These are phyloP conservation scores for Empidonax traillii DNA, from an alignment of 2,113 vertebrate genomes.

Conservation along the genomic window DNA sequence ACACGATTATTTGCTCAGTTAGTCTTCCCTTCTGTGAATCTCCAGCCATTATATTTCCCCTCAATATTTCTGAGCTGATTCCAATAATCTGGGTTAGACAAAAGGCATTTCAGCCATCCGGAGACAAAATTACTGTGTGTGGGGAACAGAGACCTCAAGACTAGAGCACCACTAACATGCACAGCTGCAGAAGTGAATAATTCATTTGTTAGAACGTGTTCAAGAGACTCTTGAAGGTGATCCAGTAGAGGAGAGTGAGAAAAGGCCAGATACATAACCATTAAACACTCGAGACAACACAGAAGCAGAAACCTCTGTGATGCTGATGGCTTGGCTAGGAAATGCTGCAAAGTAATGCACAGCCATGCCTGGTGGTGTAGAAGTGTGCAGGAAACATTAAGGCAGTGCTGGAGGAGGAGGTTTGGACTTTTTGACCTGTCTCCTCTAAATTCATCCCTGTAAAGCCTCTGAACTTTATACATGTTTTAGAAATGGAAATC, in stretches of 20 bases:
- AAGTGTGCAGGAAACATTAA: no score
- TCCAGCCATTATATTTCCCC: not conserved
- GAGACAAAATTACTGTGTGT: not conserved
- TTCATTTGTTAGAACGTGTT: not conserved
- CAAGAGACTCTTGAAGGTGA: not conserved
- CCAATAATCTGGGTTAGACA: not conserved
- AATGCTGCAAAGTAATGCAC: not conserved
- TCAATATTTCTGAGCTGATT: not conserved
- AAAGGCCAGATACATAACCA: not conserved
- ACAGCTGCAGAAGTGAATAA: not conserved
- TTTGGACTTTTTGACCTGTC: not conserved
- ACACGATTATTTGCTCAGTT: not conserved
- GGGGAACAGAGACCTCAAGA: not conserved
- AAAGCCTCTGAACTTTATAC: not conserved
- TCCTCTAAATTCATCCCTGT: not conserved
- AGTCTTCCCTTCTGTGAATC: not conserved
- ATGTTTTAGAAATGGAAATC: not conserved
- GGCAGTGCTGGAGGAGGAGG: not conserved
- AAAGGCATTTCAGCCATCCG: not conserved
- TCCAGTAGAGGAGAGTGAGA: not conserved
- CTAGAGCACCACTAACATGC: not conserved
- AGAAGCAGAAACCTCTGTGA: not conserved
- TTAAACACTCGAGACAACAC: not conserved
- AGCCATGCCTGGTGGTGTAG: rapidly evolving
- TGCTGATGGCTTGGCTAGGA: not conserved